Percentiles rank a stretch among this genome's conserved stretches.
Evolutionary conservation across 53 echinoderm and acorn worm genomes (phyloP).

Genomic region (Holothuria scabra): DNA sequence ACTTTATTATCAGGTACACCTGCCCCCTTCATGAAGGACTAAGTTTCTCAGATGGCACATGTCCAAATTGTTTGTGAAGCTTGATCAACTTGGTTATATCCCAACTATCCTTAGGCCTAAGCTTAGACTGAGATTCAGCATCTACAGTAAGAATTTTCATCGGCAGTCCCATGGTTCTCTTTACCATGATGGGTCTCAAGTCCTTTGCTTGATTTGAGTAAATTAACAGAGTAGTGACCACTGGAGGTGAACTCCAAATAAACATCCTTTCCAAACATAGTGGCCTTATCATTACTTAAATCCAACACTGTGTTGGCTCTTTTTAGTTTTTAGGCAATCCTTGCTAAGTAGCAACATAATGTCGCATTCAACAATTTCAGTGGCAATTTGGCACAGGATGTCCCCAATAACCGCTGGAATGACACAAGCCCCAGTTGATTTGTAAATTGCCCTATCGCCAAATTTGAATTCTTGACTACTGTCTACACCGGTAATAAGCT

Average conservation of each 20-base stretch:
- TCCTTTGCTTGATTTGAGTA: constrained; percentile 23
- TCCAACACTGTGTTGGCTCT: constrained; percentile 43
- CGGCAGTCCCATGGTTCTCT: neutral
- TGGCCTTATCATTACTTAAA: constrained; percentile 48
- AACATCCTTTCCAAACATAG: constrained; percentile 51
- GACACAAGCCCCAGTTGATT: neutral
- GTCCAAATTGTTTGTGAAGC: constrained; percentile 24
- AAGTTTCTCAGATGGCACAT: constrained; percentile 1
- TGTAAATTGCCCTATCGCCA: constrained; percentile 24
- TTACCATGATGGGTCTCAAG: neutral
- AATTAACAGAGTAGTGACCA: constrained; percentile 55
- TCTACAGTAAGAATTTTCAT: constrained; percentile 21
- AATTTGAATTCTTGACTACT: constrained; percentile 43
- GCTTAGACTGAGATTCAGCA: constrained; percentile 8
- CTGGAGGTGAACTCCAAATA: constrained; percentile 35
- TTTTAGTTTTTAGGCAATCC: constrained; percentile 61
- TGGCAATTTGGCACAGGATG: constrained; percentile 23
- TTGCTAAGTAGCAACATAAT: constrained; percentile 63
- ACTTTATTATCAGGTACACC: neutral
- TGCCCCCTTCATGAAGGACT: neutral
- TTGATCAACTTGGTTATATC: constrained; percentile 7
- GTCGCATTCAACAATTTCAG: constrained; percentile 57
- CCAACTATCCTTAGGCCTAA: neutral
- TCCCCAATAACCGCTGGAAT: constrained; percentile 31
- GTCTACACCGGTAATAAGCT: neutral